Percentiles rank a stretch among this genome's conserved stretches.
Conservation (phyloP, 2,797 vertebrate genomes). For the Syncerus caffer region DNA sequence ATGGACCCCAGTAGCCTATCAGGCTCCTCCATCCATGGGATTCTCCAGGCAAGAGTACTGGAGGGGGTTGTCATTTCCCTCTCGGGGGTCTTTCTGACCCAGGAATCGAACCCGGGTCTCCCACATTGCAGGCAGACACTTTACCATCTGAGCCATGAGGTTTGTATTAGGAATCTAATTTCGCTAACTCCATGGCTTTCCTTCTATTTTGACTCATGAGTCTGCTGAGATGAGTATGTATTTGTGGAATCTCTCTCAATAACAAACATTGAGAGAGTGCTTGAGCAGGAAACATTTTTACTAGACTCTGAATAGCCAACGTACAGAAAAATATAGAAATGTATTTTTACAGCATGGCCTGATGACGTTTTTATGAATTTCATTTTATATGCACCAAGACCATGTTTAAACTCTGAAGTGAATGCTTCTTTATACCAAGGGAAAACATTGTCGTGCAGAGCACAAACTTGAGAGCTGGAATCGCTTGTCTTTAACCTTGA, state of each 20-base stretch:
- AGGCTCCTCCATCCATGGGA: background rate
- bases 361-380: background rate
- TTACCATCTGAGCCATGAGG: background rate
- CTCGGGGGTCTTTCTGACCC: background rate
- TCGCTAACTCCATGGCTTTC: background rate
- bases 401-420: background rate
- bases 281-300: background rate
- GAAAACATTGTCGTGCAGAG: background rate
- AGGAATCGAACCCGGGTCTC: accelerated
- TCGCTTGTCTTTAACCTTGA: background rate
- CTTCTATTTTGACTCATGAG: background rate
- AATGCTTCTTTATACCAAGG: background rate
- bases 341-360: background rate
- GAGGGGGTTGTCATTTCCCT: background rate
- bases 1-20: background rate
- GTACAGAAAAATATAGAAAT: background rate
- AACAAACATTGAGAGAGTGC: background rate
- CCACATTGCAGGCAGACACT: background rate
- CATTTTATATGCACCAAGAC: background rate
- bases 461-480: background rate
- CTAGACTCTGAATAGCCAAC: background rate
- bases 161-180: background rate
- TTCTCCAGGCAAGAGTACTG: background rate
- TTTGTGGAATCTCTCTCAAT: background rate
- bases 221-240: background rate